phyloP scores from a whole-genome alignment of 2,888 invertebrate species.

The Proisotoma minuta region DNA sequence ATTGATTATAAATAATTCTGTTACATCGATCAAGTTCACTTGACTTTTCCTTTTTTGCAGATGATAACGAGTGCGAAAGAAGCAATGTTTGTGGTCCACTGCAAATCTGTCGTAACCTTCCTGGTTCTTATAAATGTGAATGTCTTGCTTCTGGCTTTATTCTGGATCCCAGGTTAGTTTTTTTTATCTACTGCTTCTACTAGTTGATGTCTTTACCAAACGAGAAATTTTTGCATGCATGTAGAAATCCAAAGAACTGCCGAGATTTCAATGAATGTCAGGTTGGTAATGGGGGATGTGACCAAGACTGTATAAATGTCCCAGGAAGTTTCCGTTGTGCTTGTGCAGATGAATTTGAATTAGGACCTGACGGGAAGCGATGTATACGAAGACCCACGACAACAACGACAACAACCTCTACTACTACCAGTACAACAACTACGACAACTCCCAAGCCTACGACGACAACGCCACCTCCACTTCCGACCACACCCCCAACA shows the following conservation, averaged over 20 bases:
- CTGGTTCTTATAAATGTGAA: slow-evolving; percentile 58
- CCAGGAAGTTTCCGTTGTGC: slow-evolving; percentile 48
- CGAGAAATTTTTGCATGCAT: no score
- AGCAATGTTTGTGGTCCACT: slow-evolving; percentile 52
- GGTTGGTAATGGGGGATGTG: slow-evolving; percentile 48
- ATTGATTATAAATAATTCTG: no score
- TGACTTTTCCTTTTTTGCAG: no score
- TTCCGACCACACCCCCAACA: not conserved
- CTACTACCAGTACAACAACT: slow-evolving; percentile 41
- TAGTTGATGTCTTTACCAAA: no score
- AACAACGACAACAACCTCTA: slow-evolving; percentile 42
- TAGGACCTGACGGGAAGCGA: slow-evolving; percentile 42
- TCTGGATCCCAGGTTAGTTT: slow-evolving; percentile 40
- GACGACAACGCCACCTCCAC: not conserved
- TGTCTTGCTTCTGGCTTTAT: slow-evolving; percentile 55
- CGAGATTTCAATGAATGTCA: slow-evolving; percentile 49
- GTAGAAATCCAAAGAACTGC: slow-evolving; percentile 48
- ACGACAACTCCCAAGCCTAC: slow-evolving; percentile 33
- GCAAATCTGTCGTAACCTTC: slow-evolving; percentile 56
- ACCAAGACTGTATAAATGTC: slow-evolving; percentile 49
- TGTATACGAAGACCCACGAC: slow-evolving; percentile 43
- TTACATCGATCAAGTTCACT: no score
- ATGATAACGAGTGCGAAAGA: slow-evolving; percentile 49
- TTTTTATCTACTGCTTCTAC: not conserved
- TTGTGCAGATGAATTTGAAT: slow-evolving; percentile 46